Percentiles rank a stretch among this genome's conserved stretches.
These are phyloP conservation scores for Mormoops blainvillei DNA, from an alignment of 2,113 vertebrate genomes.

Conservation along the genomic window DNA sequence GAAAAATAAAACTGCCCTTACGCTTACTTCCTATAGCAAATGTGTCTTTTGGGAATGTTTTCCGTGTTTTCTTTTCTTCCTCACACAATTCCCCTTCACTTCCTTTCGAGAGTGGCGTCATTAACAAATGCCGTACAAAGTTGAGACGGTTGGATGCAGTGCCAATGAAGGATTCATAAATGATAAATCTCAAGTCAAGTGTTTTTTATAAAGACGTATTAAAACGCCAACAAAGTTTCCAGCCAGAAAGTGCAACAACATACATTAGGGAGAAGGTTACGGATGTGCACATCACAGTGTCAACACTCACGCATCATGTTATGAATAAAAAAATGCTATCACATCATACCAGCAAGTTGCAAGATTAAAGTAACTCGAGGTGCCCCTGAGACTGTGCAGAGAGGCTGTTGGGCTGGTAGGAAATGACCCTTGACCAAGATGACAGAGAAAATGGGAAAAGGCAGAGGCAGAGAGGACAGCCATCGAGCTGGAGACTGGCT, in stretches of 20 bases:
- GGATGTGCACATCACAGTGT: rapidly evolving
- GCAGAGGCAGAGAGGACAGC: background rate
- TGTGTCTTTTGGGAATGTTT: background rate
- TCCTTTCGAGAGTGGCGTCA: background rate
- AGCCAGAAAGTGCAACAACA: background rate
- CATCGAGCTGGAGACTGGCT: background rate
- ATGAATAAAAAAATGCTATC: background rate
- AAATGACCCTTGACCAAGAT: background rate
- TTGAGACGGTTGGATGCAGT: background rate
- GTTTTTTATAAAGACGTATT: background rate
- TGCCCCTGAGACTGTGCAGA: background rate
- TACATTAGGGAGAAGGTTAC: background rate
- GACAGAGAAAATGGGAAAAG: background rate
- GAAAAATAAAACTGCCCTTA: background rate
- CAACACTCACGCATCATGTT: rapidly evolving
- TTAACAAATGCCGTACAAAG: background rate
- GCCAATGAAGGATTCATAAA: background rate
- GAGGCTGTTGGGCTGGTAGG: background rate
- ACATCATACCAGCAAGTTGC: background rate
- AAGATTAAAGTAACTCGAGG: background rate
- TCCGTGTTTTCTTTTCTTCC: background rate
- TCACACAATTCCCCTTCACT: background rate
- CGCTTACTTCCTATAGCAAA: background rate
- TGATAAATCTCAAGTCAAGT: background rate
- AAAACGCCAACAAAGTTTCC: background rate